Conservation (phyloP, 2,113 vertebrate genomes). For the Syngnathus floridae region DNA sequence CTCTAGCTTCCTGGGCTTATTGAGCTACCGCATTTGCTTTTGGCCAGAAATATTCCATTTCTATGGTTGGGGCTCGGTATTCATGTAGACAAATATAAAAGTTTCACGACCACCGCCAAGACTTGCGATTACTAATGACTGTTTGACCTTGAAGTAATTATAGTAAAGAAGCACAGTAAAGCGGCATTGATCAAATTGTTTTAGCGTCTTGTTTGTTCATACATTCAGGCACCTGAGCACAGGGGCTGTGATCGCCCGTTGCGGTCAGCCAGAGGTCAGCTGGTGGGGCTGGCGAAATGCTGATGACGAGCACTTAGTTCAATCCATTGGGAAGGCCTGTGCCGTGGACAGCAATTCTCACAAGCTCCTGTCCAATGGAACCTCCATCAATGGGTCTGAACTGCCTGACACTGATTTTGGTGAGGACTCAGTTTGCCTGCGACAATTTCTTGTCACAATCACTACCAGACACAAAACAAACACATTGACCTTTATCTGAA, state of each 20-base stretch:
- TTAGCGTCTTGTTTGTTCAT: not conserved
- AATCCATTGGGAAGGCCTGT: conserved; percentile 93
- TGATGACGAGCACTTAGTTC: conserved; percentile 91
- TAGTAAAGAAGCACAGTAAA: not conserved
- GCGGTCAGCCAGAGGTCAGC: conserved; percentile 95
- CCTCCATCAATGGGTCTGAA: conserved; percentile 76
- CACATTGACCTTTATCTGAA: conserved; percentile 8
- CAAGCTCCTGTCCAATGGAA: conserved; percentile 72
- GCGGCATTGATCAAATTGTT: not conserved
- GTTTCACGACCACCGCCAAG: not conserved
- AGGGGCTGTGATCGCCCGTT: conserved; percentile 92
- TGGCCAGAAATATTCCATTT: not conserved
- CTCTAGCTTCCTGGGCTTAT: not conserved
- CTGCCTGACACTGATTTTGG: conserved; percentile 90
- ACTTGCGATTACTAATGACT: not conserved
- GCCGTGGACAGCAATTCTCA: conserved; percentile 76
- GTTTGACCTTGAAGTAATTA: not conserved
- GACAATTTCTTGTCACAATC: not conserved
- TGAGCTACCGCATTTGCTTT: conserved; percentile 4
- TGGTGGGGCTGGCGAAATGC: conserved; percentile 99
- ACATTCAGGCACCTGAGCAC: conserved; percentile 85
- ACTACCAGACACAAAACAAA: not conserved
- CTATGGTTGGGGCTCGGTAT: not conserved
- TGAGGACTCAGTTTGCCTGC: conserved; percentile 49
- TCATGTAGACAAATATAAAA: not conserved